Conservation (phyloP, 2,888 invertebrate genomes). For the Mimas tiliae region DNA sequence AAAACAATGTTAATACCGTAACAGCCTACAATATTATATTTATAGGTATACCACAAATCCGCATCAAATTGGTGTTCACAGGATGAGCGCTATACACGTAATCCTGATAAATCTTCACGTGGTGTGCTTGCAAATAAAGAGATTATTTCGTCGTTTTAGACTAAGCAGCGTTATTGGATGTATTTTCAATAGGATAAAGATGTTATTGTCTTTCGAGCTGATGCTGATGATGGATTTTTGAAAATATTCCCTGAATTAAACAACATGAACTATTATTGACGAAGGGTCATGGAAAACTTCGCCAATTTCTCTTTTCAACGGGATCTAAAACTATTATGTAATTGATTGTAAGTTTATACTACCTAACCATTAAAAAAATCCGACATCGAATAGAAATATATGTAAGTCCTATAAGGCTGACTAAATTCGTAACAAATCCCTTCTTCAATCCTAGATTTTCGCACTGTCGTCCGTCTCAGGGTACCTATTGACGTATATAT, state of each 20-base stretch:
- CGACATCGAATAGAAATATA: no score
- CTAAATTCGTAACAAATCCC: no score
- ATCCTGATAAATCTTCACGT: conserved; percentile 43
- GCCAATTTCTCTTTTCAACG: no score
- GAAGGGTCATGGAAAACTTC: background rate
- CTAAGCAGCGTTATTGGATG: conserved; percentile 24
- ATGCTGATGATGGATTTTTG: background rate
- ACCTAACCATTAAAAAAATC: no score
- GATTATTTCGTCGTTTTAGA: conserved; percentile 40
- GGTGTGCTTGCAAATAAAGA: conserved; percentile 46
- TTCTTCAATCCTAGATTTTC: no score
- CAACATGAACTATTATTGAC: background rate
- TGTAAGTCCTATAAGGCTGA: no score
- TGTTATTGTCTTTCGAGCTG: background rate
- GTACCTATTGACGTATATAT: no score
- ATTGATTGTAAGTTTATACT: no score
- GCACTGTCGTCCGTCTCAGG: no score
- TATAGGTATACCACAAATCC: conserved; percentile 14
- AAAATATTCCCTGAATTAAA: background rate
- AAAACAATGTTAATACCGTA: no score
- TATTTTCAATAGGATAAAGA: background rate
- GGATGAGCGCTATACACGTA: conserved; percentile 35
- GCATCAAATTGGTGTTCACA: conserved; percentile 36
- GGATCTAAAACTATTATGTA: no score
- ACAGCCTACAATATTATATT: background rate